Evolutionary conservation across 2,797 vertebrate genomes (phyloP).

Genomic region (Meda fulgida): DNA sequence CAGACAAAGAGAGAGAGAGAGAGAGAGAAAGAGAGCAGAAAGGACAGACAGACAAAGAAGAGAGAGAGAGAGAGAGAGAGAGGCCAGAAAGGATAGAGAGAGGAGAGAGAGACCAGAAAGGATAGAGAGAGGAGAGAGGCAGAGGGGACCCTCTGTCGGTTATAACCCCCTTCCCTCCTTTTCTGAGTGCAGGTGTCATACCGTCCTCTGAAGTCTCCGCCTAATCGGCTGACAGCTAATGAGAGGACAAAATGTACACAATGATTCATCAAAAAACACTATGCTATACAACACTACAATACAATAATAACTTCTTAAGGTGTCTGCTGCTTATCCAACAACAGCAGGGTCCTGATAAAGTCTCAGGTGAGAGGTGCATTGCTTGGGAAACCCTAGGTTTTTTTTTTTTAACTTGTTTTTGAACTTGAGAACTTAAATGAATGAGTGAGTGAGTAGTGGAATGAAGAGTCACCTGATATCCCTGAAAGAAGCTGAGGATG

Average conservation of each 20-base stretch:
- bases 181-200: slow-evolving; percentile 68
- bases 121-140: slow-evolving; percentile 27
- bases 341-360: neutral
- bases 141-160: slow-evolving; percentile 28
- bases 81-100: neutral
- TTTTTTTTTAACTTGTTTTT: neutral
- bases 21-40: too few relatives aligned
- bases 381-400: neutral
- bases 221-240: slow-evolving; percentile 69
- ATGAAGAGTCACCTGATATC: slow-evolving; percentile 89
- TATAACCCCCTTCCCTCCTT: slow-evolving; percentile 39
- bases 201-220: slow-evolving; percentile 71
- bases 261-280: slow-evolving; percentile 33
- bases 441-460: neutral
- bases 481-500: slow-evolving; percentile 96
- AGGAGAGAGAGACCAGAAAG: too few relatives aligned
- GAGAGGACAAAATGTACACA: slow-evolving; percentile 67
- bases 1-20: too few relatives aligned
- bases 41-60: too few relatives aligned
- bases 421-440: slow-evolving; percentile 22
- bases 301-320: neutral
- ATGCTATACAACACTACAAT: neutral
- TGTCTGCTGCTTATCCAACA: neutral
- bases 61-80: too few relatives aligned
- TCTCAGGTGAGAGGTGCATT: neutral